Conservation (phyloP, 1,140 invertebrate genomes). For the Arctopsyche grandis region DNA sequence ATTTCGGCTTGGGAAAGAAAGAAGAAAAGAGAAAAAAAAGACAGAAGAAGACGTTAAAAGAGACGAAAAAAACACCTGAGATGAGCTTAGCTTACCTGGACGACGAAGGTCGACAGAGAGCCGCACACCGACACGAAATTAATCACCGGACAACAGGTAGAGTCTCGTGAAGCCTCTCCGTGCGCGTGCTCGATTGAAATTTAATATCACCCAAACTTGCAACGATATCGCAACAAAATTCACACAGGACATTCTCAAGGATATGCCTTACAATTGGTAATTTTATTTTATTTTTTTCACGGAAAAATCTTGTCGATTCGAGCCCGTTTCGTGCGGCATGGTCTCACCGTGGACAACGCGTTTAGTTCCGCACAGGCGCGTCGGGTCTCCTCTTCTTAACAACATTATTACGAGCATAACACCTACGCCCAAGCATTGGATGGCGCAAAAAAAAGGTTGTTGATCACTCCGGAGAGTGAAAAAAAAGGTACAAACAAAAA, state of each 20-base stretch:
- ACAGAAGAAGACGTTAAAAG: background rate
- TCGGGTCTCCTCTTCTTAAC: constrained; percentile 28
- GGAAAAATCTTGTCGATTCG: too few relatives aligned
- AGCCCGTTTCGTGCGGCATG: background rate
- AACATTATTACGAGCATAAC: constrained; percentile 39
- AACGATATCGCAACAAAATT: too few relatives aligned
- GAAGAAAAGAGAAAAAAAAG: constrained; percentile 14
- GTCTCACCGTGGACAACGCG: constrained; percentile 14
- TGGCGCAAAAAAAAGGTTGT: constrained; percentile 17
- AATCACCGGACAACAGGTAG: constrained; percentile 21
- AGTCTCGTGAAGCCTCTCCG: background rate
- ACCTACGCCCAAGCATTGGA: constrained; percentile 24
- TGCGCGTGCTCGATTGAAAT: background rate
- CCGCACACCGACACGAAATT: constrained; percentile 27
- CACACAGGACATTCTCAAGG: too few relatives aligned
- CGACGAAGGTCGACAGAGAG: constrained; percentile 13
- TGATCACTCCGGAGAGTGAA: background rate
- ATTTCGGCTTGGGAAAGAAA: constrained; percentile 21
- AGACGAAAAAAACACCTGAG: background rate
- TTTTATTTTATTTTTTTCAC: too few relatives aligned
- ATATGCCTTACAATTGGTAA: too few relatives aligned
- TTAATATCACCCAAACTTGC: background rate
- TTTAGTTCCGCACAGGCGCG: constrained; percentile 37
- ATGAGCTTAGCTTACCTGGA: constrained; percentile 17
- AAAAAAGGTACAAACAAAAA: constrained; percentile 1